Percentiles rank a stretch among this genome's conserved stretches.
These are phyloP conservation scores for Neomonachus schauinslandi DNA, from an alignment of 2,113 vertebrate genomes.

Conservation along the genomic window DNA sequence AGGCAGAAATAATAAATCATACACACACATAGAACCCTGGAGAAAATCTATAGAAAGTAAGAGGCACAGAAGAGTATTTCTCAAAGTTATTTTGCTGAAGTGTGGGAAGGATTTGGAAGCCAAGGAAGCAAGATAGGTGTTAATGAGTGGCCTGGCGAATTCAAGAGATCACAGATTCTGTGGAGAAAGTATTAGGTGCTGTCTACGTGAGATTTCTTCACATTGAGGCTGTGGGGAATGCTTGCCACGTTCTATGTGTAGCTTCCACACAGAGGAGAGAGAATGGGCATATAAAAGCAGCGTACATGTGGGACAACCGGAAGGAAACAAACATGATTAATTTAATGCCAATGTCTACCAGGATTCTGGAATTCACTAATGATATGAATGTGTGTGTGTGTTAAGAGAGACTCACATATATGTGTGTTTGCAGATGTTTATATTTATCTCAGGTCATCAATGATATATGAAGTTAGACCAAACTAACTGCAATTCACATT, in stretches of 20 bases:
- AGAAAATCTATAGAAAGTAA: background rate
- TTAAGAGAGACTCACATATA: background rate
- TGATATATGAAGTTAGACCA: background rate
- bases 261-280: background rate
- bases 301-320: background rate
- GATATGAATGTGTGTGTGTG: background rate
- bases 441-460: background rate
- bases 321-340: background rate
- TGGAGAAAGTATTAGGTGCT: background rate
- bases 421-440: background rate
- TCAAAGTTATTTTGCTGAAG: background rate
- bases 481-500: background rate
- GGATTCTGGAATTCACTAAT: background rate
- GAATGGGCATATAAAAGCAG: background rate
- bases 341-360: background rate
- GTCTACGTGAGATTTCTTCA: background rate
- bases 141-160: background rate
- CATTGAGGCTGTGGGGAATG: background rate
- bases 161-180: background rate
- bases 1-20: background rate
- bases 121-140: background rate
- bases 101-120: background rate
- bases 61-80: background rate
- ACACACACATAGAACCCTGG: background rate
- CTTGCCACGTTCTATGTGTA: background rate